A percentile compares a stretch with the other conserved stretches of the same genome.
These are phyloP conservation scores for Antitype chi DNA, from an alignment of 2,888 invertebrate genomes.

Conservation along the genomic window DNA sequence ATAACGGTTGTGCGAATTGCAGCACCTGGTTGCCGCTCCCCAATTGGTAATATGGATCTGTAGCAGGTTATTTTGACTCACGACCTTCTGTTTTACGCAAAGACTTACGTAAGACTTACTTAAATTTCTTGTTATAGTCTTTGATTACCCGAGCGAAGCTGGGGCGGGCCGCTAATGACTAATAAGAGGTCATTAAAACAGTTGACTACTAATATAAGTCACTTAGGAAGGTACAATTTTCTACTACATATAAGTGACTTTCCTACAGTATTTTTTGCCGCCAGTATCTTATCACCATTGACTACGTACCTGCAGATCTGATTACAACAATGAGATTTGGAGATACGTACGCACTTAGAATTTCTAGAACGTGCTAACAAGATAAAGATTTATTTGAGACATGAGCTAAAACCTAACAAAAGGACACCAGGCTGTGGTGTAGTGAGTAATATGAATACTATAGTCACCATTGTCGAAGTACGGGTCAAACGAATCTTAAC, in stretches of 20 bases:
- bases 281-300: conserved; percentile 62
- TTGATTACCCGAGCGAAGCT: background rate
- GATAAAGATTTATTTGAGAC: conserved; percentile 43
- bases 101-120: background rate
- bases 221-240: too few relatives aligned
- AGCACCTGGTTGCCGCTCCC: background rate
- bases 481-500: conserved; percentile 64
- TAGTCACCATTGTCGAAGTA: conserved; percentile 54
- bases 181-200: conserved; percentile 18
- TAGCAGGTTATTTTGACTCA: background rate
- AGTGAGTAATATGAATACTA: conserved; percentile 47
- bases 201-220: background rate
- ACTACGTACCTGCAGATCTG: conserved; percentile 57
- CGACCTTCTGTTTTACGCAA: background rate
- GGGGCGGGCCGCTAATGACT: background rate
- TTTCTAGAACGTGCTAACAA: conserved; percentile 57
- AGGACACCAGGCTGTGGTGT: background rate
- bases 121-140: background rate
- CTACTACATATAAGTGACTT: background rate
- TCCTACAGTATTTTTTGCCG: conserved; percentile 31
- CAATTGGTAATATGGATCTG: background rate
- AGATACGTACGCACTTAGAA: conserved; percentile 46
- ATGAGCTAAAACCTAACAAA: conserved; percentile 9
- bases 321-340: conserved; percentile 12
- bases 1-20: background rate